Base-by-base conservation (phyloP, 2,797 vertebrate species). In the Pangasius mekongensis region DNA sequence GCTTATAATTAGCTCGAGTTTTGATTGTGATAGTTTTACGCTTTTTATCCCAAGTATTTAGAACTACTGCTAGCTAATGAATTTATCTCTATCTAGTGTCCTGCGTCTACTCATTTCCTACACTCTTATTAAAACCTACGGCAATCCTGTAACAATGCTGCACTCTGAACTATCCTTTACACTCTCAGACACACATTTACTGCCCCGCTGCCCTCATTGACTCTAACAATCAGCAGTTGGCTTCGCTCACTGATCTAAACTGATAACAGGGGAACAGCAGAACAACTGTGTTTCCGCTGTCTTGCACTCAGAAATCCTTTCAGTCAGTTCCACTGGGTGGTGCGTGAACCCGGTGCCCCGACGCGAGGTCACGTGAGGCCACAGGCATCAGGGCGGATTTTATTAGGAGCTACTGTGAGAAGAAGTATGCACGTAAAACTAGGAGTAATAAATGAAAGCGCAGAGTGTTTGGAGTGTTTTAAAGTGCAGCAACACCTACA, bases 191-290 rank as follows among this genome's bases (percentile, higher is more conserved):
- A 84, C 18, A 56, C 67, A 58, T 58, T 82, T 58, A 58, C 30
- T 58, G 86, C 64, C 86, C 52, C 36, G 78, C 33, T 33, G n/a
- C 85, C 39, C 85, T 62, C 73, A 52, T 27, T 33, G 36, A 86
- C 56, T 52, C 58, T 0, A 49, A 78, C 56, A 77, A 78, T 86
- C 85, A 36, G 7, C 58, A 5, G 58, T 13, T 22, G 27, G 73
- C 73, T 86, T 49, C 5, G 36, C 18, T n/a, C 39, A 8, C 84
- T 66, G 73, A 86, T 86, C 27, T 13, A 4, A 49, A 77, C 36
- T 52, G 85, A 86, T 87, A 87, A 80, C 30, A 3, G 24, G 5
- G 27, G 64, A 69, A 80, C 74, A 66, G 74, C 74, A 56, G 62
- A 52, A 83, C 18, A 47, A 60, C 81, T 20, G 56, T 0, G 56